Evolutionary conservation across 2,888 invertebrate genomes (phyloP), one percentile per base, ranked within the genome.

Genomic region (Nemapogon koenigi): DNA sequence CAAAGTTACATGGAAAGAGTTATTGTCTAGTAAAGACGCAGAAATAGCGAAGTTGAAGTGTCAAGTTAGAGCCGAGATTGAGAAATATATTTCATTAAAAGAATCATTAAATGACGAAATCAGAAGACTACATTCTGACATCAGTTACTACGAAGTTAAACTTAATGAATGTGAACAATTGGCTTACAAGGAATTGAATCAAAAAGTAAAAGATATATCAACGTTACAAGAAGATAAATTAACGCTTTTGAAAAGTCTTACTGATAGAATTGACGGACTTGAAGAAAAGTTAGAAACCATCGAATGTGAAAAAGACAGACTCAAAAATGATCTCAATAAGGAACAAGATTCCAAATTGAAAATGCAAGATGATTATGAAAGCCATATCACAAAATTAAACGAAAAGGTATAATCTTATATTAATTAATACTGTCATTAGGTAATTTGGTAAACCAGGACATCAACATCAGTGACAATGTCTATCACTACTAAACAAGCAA

Each of bases 191-290:
- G 49, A 54, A 10, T 59, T 70, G 43, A 62, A 71, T 37, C 50
- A 54, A 3, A 70, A 70, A 41, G 52, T 62, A 46, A 47, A 55
- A 35, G 71, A 76, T 44, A 67, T 72, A 43, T 52, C 70, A 55
- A 62, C 50, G 11, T 47, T 73, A 25, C 68, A 72, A 42, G 70
- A 73, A 49, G 71, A 73, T 37, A 72, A 73, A 47, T 25, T 68
- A 2, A 62, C 62, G 2, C 50, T 73, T 13, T 41, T 68, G 8
- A 58, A 68, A 43, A 69, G 61, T 45, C 50, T 75, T 8, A 51
- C 59, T n/a, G 56, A 63, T 42, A 65, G 72, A 49, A 64, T 55
- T 7, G 56, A 57, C 1, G 70, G 71, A 50, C 44, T 60, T 6
- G 61, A 67, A 37, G 59, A 52, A 17, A 45, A 57, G 16, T 61